Percentiles rank a stretch among this genome's conserved stretches.
These are phyloP conservation scores for Rhinoderma darwinii DNA, from an alignment of 2,113 vertebrate genomes.

Conservation along the genomic window DNA sequence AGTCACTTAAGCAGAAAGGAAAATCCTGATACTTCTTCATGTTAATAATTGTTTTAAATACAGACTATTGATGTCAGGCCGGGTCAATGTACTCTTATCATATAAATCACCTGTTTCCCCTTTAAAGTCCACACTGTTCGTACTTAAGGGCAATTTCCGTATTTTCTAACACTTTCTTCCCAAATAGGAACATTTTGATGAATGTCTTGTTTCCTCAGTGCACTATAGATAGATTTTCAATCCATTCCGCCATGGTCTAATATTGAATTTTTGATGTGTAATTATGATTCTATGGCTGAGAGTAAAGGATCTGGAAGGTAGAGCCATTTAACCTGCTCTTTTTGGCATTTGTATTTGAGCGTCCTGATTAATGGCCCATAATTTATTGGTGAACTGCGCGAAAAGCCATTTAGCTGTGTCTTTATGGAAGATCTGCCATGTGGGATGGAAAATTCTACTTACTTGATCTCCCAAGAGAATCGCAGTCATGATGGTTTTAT, in stretches of 20 bases:
- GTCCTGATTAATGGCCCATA: slow-evolving; percentile 60
- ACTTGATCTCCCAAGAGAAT: slow-evolving; percentile 60
- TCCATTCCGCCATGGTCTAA: slow-evolving; percentile 49
- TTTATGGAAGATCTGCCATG: slow-evolving; percentile 50
- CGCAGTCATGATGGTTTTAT: slow-evolving; percentile 54
- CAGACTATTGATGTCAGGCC: not conserved
- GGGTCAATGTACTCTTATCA: not conserved
- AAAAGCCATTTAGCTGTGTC: slow-evolving; percentile 59
- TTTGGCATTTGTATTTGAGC: slow-evolving; percentile 53
- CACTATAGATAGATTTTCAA: slow-evolving; percentile 61
- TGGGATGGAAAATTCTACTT: slow-evolving; percentile 61
- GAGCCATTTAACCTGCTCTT: not conserved
- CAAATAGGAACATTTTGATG: slow-evolving; percentile 60
- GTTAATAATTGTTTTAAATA: not conserved
- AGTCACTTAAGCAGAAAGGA: not conserved
- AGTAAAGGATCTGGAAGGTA: slow-evolving; percentile 32
- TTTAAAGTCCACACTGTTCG: slow-evolving; percentile 4
- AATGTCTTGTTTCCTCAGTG: slow-evolving; percentile 62
- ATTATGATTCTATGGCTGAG: slow-evolving; percentile 47
- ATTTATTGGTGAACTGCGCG: slow-evolving; percentile 60
- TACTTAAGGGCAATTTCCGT: slow-evolving; percentile 49
- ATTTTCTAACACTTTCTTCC: slow-evolving; percentile 55
- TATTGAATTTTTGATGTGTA: slow-evolving; percentile 60
- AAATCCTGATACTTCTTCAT: not conserved
- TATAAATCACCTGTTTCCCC: not conserved